phyloP scores from a whole-genome alignment of 2,888 invertebrate species.

The Megamerina dolium region DNA sequence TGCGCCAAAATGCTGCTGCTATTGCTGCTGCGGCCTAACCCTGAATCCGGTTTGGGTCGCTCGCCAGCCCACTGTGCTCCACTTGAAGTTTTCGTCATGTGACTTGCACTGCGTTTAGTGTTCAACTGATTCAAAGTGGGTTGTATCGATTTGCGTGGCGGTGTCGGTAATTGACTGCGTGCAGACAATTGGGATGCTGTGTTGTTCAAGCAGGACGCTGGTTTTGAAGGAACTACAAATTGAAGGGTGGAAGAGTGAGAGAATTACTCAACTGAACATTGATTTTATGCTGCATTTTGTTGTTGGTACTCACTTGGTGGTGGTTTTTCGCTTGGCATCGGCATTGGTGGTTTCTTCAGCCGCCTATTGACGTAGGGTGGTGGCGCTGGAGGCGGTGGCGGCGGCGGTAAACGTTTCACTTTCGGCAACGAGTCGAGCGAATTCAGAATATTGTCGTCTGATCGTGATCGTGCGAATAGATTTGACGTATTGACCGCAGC shows the following conservation, averaged over 20 bases:
- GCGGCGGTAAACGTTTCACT: slow-evolving; percentile 53
- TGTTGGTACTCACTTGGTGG: slow-evolving; percentile 50
- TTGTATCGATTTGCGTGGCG: slow-evolving; percentile 37
- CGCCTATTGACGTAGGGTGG: slow-evolving; percentile 51
- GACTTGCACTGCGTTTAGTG: slow-evolving; percentile 32
- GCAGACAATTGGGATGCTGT: slow-evolving; percentile 10
- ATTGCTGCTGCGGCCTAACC: slow-evolving; percentile 28
- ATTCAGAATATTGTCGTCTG: slow-evolving; percentile 76
- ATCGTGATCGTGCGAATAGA: slow-evolving; percentile 64
- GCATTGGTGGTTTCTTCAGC: slow-evolving; percentile 50
- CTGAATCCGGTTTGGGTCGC: slow-evolving; percentile 36
- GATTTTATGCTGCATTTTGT: too few relatives aligned
- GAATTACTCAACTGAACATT: too few relatives aligned
- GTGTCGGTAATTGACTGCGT: slow-evolving; percentile 30
- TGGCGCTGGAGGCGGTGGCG: slow-evolving; percentile 52
- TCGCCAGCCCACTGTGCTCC: slow-evolving; percentile 45
- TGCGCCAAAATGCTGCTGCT: slow-evolving; percentile 40
- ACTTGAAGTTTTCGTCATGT: slow-evolving; percentile 40
- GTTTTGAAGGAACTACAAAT: slow-evolving; percentile 46
- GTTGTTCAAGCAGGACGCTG: slow-evolving; percentile 22
- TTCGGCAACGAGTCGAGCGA: slow-evolving; percentile 55
- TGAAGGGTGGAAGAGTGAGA: too few relatives aligned
- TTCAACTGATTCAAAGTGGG: slow-evolving; percentile 36
- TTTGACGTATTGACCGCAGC: slow-evolving; percentile 45
- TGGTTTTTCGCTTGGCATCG: slow-evolving; percentile 50